These are phyloP conservation scores for Odontophorus gujanensis DNA, from an alignment of 2,113 vertebrate species.

Conservation along the genomic window DNA sequence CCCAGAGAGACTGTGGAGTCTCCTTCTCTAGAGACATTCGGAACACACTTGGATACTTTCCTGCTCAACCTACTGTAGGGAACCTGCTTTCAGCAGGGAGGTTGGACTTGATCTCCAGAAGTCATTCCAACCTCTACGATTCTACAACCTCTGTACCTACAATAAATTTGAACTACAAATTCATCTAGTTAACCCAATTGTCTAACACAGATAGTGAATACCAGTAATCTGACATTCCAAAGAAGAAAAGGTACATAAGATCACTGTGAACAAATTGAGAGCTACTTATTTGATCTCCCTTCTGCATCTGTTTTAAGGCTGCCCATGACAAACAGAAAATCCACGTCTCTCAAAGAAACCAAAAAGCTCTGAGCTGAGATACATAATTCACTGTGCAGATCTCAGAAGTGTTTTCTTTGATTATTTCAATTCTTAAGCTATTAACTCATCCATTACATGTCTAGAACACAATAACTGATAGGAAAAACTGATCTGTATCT, in stretches of 20 bases:
- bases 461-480: background rate
- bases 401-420: accelerated
- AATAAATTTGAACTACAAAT: background rate
- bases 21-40: too few species aligned
- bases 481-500: too few species aligned
- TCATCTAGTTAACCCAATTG: background rate
- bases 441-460: background rate
- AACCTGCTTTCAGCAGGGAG: too few species aligned
- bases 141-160: too few species aligned
- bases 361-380: accelerated
- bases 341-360: background rate
- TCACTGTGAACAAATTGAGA: background rate
- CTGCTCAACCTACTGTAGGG: too few species aligned
- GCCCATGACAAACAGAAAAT: background rate
- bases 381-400: accelerated
- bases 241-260: accelerated
- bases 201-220: background rate
- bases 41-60: too few species aligned
- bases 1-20: too few species aligned
- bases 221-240: background rate
- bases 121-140: too few species aligned
- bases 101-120: too few species aligned
- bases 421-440: background rate
- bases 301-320: background rate
- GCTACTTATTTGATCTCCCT: background rate